Evolutionary conservation across 2,797 vertebrate genomes (phyloP).

Genomic region (Ctenopoma multispine): DNA sequence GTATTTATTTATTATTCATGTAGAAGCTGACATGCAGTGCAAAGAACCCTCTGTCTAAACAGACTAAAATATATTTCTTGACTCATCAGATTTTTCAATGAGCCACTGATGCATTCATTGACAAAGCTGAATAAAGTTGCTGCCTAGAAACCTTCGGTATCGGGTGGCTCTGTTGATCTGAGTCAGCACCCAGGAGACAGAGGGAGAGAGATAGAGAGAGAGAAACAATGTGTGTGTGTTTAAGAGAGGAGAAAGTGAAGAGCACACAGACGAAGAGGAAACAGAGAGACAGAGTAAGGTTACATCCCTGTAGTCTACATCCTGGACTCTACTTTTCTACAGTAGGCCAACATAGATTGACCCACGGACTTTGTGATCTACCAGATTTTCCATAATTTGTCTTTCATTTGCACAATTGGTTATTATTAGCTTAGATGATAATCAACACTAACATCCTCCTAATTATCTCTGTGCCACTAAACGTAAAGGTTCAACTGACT

Average conservation of each 20-base stretch:
- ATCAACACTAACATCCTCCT: no score
- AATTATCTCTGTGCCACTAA: not conserved
- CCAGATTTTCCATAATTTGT: not conserved
- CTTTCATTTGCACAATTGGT: not conserved
- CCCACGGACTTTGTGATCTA: not conserved
- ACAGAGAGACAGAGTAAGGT: slow-evolving; percentile 17
- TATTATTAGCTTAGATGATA: no score
- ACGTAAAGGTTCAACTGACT: accelerated
- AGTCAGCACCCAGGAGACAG: slow-evolving; percentile 52
- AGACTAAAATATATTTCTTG: not conserved
- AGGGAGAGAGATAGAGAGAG: not conserved
- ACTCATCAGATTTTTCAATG: slow-evolving; percentile 17
- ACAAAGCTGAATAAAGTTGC: slow-evolving; percentile 36
- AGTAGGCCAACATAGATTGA: no score
- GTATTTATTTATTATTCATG: not conserved
- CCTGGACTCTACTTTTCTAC: not conserved
- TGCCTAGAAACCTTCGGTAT: slow-evolving; percentile 50
- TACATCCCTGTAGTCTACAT: slow-evolving; percentile 7
- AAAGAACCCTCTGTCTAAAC: slow-evolving; percentile 2
- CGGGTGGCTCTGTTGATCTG: slow-evolving; percentile 39
- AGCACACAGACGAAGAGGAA: slow-evolving; percentile 11
- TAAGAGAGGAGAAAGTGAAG: slow-evolving; percentile 4
- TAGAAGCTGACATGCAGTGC: not conserved
- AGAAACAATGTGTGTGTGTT: not conserved
- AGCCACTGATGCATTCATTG: slow-evolving; percentile 8